Evolutionary conservation across 2,888 invertebrate genomes (phyloP).

Genomic region (Imbricaverruca yamaguchii): DNA sequence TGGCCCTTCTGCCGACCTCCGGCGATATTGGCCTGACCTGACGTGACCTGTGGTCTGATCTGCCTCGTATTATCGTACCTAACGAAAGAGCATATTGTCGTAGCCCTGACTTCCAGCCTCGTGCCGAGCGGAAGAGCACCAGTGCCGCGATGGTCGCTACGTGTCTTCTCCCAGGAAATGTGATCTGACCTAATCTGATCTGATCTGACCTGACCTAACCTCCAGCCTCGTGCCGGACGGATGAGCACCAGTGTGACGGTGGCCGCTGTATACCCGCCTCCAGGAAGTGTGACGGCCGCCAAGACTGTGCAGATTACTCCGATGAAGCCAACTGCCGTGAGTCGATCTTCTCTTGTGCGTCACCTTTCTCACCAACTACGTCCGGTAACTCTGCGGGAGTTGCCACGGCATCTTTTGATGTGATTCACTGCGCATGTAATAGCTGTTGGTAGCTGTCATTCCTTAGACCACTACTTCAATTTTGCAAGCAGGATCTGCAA

Average conservation of each 20-base stretch:
- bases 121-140: slow-evolving; percentile 51
- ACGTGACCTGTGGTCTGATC: too few relatives aligned
- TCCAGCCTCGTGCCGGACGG: slow-evolving; percentile 40
- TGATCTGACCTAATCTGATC: too few relatives aligned
- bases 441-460: too few relatives aligned
- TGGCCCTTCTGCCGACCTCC: too few relatives aligned
- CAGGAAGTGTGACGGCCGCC: slow-evolving; percentile 46
- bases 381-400: too few relatives aligned
- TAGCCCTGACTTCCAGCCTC: slow-evolving; percentile 27
- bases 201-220: slow-evolving; percentile 43
- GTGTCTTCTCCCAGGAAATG: slow-evolving; percentile 45
- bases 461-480: too few relatives aligned
- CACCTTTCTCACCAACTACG: too few relatives aligned
- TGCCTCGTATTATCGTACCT: too few relatives aligned
- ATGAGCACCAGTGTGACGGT: slow-evolving; percentile 61
- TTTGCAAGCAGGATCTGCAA: too few relatives aligned
- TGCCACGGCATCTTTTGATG: too few relatives aligned
- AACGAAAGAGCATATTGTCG: slow-evolving; percentile 45
- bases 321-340: slow-evolving; percentile 9
- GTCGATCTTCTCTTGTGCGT: neutral
- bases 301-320: neutral
- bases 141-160: slow-evolving; percentile 65
- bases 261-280: slow-evolving; percentile 58
- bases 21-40: too few relatives aligned
- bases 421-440: too few relatives aligned